phyloP scores from a whole-genome alignment of 1,140 invertebrate species.

The Magallana ariakensis region DNA sequence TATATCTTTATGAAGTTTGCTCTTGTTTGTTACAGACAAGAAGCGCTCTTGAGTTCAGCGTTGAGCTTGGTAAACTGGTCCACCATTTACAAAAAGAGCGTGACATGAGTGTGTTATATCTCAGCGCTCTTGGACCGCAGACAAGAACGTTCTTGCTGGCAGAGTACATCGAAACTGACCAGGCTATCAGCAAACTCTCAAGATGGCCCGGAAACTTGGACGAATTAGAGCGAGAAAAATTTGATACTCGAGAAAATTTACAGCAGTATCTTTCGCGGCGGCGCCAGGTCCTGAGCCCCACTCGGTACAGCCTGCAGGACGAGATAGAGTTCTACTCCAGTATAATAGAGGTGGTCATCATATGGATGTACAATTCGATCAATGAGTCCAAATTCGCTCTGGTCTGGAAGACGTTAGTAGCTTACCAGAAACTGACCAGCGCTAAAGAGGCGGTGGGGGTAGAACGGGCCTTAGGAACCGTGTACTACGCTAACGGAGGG shows the following conservation, averaged over 20 bases:
- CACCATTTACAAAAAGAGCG: constrained; percentile 69
- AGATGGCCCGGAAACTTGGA: constrained; percentile 66
- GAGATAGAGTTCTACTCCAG: constrained; percentile 69
- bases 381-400: constrained; percentile 64
- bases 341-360: constrained; percentile 57
- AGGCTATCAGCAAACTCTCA: constrained; percentile 64
- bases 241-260: constrained; percentile 62
- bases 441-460: constrained; percentile 69
- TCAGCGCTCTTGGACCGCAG: constrained; percentile 71
- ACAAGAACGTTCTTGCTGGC: constrained; percentile 70
- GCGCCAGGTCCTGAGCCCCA: constrained; percentile 58
- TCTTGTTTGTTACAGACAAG: constrained; percentile 48
- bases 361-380: constrained; percentile 62
- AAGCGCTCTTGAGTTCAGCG: constrained; percentile 53
- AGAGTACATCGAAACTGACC: constrained; percentile 69
- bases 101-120: constrained; percentile 71
- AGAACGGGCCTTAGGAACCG: constrained; percentile 67
- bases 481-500: constrained; percentile 66
- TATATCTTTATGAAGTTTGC: too few species aligned
- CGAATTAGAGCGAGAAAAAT: constrained; percentile 57
- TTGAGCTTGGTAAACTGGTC: constrained; percentile 68
- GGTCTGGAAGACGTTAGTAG: constrained; percentile 71
- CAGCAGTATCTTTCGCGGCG: constrained; percentile 59
- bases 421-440: constrained; percentile 69
- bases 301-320: constrained; percentile 61